phyloP scores from a whole-genome alignment of 2,113 vertebrate species.

The Lagopus muta region DNA sequence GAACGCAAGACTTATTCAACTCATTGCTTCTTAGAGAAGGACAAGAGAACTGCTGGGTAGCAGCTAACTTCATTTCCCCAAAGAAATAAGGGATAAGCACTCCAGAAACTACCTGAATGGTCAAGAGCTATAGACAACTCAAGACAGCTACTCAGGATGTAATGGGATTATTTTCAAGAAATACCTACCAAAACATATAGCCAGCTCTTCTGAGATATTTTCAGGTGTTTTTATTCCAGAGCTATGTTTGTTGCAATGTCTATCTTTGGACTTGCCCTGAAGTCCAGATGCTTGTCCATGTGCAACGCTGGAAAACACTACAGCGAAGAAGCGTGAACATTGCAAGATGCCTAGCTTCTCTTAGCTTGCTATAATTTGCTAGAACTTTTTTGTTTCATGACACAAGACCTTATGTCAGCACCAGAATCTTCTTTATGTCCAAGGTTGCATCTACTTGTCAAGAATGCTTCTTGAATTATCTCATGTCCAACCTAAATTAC shows the following conservation, averaged over 20 bases:
- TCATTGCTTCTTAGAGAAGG: neutral
- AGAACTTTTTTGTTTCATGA: neutral
- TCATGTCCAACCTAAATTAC: neutral
- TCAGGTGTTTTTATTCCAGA: neutral
- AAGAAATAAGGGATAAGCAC: neutral
- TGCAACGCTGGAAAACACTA: neutral
- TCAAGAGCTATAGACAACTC: neutral
- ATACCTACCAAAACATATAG: neutral
- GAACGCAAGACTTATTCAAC: neutral
- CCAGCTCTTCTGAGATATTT: neutral
- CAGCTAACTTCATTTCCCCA: neutral
- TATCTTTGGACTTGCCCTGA: neutral
- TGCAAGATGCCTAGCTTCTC: neutral
- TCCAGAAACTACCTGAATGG: neutral
- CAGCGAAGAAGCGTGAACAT: accelerated
- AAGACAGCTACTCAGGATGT: neutral
- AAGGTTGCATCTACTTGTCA: neutral
- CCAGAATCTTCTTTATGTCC: neutral
- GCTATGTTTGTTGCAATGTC: neutral
- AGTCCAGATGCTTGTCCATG: neutral
- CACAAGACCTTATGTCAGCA: neutral
- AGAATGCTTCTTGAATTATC: neutral
- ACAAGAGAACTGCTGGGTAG: neutral
- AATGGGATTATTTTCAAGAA: neutral
- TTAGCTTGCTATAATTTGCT: neutral